Evolutionary conservation across 2,113 vertebrate species (phyloP), one percentile per base, ranked within the genome.

Genomic region (Pterocles orientalis): DNA sequence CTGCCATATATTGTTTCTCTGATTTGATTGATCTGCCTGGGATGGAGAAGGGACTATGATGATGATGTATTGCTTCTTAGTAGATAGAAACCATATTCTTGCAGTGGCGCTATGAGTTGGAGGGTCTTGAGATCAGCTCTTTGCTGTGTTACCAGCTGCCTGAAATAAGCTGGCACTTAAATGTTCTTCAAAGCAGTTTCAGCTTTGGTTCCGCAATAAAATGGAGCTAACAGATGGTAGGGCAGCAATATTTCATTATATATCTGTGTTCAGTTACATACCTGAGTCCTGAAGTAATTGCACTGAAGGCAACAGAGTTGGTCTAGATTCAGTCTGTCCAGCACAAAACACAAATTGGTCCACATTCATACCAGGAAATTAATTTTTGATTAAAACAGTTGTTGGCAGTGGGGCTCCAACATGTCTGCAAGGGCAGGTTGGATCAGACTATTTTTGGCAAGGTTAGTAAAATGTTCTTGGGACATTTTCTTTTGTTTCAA

Each of bases 401-500:
- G 68, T 88, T 90, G 90, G 86, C 85, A 86, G 56, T 25, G 48
- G 26, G 72, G 72, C 82, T 85, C 56, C 56, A n/a, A 39, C 28
- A 21, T 50, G 43, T 88, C 82, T 90, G 45, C 3, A 9, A 89
- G 56, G 53, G 45, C 91, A 95, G 83, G 77, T 92, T 94, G 89
- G 93, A 94, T 92, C 86, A 84, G 73, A 88, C 69, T 34, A 6
- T 48, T 96, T 95, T 94, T 96, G 92, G 95, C 90, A 94, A 75
- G 17, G 61, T 76, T 95, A 75, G 39, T 48, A 33, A 36, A 79
- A 19, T 84, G 45, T 84, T 95, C 66, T 84, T 86, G 94, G 84
- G 92, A 92, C 57, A 11, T 89, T 93, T 82, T 82, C 92, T 93
- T 96, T 96, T 95, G 95, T 96, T 95, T 94, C 80, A 69, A n/a